Conservation (phyloP, 2,797 vertebrate species). For the Toxotes lorentzi region DNA sequence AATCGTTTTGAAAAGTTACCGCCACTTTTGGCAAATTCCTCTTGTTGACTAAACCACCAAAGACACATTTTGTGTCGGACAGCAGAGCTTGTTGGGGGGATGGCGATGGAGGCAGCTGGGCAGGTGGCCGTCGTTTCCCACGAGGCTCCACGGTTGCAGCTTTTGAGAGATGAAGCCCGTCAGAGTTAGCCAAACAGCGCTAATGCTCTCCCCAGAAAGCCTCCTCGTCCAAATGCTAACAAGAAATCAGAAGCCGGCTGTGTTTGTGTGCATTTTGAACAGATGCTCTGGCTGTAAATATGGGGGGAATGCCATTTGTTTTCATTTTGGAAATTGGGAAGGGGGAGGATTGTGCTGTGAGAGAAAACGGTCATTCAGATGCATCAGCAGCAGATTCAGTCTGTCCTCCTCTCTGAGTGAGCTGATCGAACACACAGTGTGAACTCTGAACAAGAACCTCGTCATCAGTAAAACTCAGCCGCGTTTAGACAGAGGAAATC, state of each 20-base stretch:
- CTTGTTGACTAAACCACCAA: neutral
- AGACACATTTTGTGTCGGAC: neutral
- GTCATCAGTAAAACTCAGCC: too few relatives aligned
- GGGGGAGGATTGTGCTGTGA: conserved; percentile 12
- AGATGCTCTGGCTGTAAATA: conserved; percentile 68
- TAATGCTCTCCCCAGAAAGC: conserved; percentile 69
- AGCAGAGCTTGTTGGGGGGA: conserved; percentile 4
- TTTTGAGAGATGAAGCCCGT: conserved; percentile 62
- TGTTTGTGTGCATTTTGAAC: conserved; percentile 62
- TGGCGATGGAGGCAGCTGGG: conserved; percentile 33
- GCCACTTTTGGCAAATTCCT: neutral
- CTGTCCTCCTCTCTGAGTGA: neutral
- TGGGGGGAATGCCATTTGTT: conserved; percentile 49
- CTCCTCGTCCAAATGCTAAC: conserved; percentile 49
- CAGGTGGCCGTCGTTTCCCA: conserved; percentile 59
- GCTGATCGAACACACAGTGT: neutral
- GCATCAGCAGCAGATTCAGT: conserved; percentile 5
- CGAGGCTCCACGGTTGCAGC: conserved; percentile 45
- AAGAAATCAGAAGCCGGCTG: conserved; percentile 41
- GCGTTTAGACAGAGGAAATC: too few relatives aligned
- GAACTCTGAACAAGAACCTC: too few relatives aligned
- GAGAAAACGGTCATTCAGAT: conserved; percentile 36
- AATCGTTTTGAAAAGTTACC: neutral
- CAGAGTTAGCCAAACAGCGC: conserved; percentile 70
- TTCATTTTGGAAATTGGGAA: conserved; percentile 50